A percentile compares a stretch with the other conserved stretches of the same genome.
Evolutionary conservation across 1,140 invertebrate species (phyloP).

Genomic region (Amphibalanus amphitrite): DNA sequence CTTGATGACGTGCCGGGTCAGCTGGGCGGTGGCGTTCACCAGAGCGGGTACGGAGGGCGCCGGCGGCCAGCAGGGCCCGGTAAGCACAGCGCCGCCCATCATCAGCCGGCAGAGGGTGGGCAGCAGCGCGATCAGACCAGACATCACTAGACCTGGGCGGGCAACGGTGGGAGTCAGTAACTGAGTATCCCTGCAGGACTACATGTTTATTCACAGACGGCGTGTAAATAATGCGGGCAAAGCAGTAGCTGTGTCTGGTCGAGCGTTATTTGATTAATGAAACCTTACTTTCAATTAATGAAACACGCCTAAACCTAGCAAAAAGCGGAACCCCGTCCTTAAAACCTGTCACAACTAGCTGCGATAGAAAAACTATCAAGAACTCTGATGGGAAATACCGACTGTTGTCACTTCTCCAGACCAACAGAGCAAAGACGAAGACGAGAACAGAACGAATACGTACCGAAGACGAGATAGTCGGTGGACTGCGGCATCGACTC

Average conservation of each 20-base stretch:
- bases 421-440: background rate
- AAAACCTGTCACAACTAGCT: no score
- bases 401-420: background rate
- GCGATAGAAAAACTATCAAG: slow-evolving; percentile 14
- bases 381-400: slow-evolving; percentile 22
- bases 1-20: background rate
- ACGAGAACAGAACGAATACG: background rate
- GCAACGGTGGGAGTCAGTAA: no score
- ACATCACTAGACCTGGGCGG: no score
- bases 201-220: no score
- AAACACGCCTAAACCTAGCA: background rate
- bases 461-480: slow-evolving; percentile 54
- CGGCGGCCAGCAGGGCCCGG: background rate
- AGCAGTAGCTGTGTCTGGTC: no score
- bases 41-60: background rate
- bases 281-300: slow-evolving; percentile 3
- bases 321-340: no score
- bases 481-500: slow-evolving; percentile 61
- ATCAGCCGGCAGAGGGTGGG: slow-evolving; percentile 6
- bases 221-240: no score
- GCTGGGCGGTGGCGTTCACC: background rate
- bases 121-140: slow-evolving; percentile 6
- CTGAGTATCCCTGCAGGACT: no score
- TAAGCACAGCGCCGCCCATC: background rate
- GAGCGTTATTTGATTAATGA: no score